Evolutionary conservation across 2,113 vertebrate genomes (phyloP), one percentile per base, ranked within the genome.

Genomic region (Amblyornis subalaris): DNA sequence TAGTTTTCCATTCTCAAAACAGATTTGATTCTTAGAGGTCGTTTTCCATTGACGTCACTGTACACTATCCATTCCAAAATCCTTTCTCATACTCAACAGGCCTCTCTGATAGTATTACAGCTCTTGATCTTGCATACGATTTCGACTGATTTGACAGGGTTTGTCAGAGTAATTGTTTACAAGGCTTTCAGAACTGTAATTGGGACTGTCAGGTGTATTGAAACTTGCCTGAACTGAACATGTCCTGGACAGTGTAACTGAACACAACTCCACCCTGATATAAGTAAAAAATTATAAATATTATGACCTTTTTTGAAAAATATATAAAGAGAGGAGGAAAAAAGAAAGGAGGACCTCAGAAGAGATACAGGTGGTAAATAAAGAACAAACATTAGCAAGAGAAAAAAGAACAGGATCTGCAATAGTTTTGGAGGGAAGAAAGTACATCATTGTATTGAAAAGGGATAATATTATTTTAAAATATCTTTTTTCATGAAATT

Each of bases 391-490:
- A 11, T 10, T 11, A 58, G 6, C 12, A 61, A 76, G 20, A 40
- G 5, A 9, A 71, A 45, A 64, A 38, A 14, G 3, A n/a, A 9
- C 14, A 55, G 5, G 11, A 47, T 60, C 22, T 3, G 0, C 38
- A 25, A 65, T 23, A 20, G 4, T 42, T 73, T 58, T 51, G 14
- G 21, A 80, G 23, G 42, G 28, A 85, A 70, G 31, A 76, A 85
- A 69, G 72, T 16, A 14, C 14, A 42, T 40, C 3, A 6, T 26
- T 76, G 3, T 12, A 21, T 42, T 44, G 25, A 23, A 88, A 85
- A 85, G 17, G 19, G 53, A 31, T 24, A 79, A 50, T 35, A 50
- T 7, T 1, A 6, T 38, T 88, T 89, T 73, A 3, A 24, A 77
- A 55, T 50, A n/a, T 18, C 1, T 3, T 48, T 82, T 64, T 42